Conservation (phyloP, 2,113 vertebrate species). For the Myrmecophaga tridactyla region DNA sequence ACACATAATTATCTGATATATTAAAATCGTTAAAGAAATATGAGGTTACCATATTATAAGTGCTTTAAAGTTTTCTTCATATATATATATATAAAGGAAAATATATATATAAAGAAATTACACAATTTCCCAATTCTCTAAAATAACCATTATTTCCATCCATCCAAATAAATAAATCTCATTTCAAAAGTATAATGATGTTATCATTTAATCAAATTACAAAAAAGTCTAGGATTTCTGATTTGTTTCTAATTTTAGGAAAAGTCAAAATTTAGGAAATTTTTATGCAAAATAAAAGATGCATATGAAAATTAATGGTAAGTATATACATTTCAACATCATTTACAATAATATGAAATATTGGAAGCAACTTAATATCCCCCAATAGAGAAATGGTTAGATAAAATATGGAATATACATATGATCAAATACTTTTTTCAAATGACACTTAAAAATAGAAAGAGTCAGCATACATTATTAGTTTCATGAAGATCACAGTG, state of each 20-base stretch:
- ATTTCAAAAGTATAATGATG: neutral
- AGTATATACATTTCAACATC: neutral
- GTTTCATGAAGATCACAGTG: neutral
- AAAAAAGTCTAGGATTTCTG: neutral
- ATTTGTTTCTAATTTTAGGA: neutral
- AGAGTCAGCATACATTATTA: neutral
- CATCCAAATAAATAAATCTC: neutral
- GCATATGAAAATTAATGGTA: neutral
- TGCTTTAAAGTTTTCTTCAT: neutral
- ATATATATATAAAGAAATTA: too few species aligned
- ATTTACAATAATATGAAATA: neutral
- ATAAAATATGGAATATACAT: neutral
- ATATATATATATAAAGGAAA: too few species aligned
- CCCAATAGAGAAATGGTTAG: neutral
- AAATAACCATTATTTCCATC: neutral
- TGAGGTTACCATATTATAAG: neutral
- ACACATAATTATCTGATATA: neutral
- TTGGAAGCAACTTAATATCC: neutral
- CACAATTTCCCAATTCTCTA: neutral
- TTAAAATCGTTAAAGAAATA: neutral
- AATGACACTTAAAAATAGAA: neutral
- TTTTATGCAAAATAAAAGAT: neutral
- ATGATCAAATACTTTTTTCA: neutral
- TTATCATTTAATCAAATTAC: neutral
- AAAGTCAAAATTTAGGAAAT: neutral